These are phyloP conservation scores for Aplodontia rufa DNA, from an alignment of 2,113 vertebrate species.

Conservation along the genomic window DNA sequence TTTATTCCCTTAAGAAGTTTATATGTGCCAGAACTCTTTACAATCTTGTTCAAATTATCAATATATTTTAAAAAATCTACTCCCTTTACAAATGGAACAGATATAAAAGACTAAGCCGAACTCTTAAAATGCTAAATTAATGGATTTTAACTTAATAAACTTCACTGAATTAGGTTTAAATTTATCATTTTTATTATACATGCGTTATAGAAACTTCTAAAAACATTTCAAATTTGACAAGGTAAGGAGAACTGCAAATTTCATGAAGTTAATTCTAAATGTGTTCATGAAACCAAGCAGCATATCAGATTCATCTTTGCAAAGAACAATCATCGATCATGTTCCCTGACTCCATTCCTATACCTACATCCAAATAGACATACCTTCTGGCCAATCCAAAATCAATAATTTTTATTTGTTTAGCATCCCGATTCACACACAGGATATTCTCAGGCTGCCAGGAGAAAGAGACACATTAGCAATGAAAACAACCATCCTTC, in stretches of 20 bases:
- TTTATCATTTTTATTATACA: neutral
- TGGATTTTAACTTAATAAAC: neutral
- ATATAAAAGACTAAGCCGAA: neutral
- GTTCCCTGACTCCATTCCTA: neutral
- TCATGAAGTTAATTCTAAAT: slow-evolving; percentile 37
- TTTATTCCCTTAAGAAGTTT: neutral
- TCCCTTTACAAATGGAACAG: neutral
- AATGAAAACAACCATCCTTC: slow-evolving; percentile 72
- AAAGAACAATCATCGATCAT: neutral
- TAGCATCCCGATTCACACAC: slow-evolving; percentile 94
- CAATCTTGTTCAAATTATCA: neutral
- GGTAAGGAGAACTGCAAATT: neutral
- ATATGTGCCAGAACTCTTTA: neutral
- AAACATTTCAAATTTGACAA: neutral
- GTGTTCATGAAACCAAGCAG: neutral
- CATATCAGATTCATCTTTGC: slow-evolving; percentile 1
- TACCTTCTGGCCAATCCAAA: slow-evolving; percentile 99
- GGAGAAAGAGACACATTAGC: slow-evolving; percentile 78
- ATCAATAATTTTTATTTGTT: slow-evolving; percentile 99
- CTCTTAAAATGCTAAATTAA: neutral
- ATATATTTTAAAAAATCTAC: neutral
- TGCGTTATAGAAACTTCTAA: neutral
- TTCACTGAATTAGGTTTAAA: neutral
- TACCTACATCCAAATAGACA: slow-evolving; percentile 44
- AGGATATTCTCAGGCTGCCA: slow-evolving; percentile 98